Conservation (phyloP, 2,797 vertebrate species). For the Smutsia temminckii region DNA sequence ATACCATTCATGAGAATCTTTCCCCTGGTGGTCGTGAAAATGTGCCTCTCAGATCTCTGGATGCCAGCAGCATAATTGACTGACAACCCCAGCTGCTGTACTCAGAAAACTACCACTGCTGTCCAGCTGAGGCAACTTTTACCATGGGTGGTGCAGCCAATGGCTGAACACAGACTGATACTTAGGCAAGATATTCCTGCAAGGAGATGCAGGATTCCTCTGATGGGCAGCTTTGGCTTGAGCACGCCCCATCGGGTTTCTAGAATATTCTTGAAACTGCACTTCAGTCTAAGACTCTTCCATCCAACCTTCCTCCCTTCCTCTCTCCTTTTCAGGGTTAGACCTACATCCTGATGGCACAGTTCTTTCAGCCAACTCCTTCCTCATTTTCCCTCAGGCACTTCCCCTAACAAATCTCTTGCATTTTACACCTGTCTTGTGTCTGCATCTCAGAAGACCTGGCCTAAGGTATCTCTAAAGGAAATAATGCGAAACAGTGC, state of each 20-base stretch:
- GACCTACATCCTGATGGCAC: accelerated
- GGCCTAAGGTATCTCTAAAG: not conserved
- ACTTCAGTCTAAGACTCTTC: not conserved
- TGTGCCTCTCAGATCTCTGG: not conserved
- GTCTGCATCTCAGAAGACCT: not conserved
- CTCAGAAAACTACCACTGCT: not conserved
- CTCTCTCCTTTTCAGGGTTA: not conserved
- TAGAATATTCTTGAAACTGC: not conserved
- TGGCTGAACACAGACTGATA: not conserved
- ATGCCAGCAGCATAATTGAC: not conserved
- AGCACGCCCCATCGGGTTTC: not conserved
- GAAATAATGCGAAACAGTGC: not conserved
- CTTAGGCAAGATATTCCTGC: accelerated
- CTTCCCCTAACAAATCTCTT: not conserved
- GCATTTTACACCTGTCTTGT: not conserved
- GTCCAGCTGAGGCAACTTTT: not conserved
- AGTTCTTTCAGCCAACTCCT: too few species aligned
- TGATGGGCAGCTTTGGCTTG: not conserved
- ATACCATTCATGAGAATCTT: not conserved
- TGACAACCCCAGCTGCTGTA: not conserved
- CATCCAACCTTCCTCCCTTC: not conserved
- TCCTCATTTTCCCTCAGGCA: not conserved
- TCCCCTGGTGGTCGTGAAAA: not conserved
- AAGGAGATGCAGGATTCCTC: not conserved
- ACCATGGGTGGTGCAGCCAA: too few species aligned